phyloP scores from a whole-genome alignment of 2,797 vertebrate species.

The Parotocinclus haroldoi region DNA sequence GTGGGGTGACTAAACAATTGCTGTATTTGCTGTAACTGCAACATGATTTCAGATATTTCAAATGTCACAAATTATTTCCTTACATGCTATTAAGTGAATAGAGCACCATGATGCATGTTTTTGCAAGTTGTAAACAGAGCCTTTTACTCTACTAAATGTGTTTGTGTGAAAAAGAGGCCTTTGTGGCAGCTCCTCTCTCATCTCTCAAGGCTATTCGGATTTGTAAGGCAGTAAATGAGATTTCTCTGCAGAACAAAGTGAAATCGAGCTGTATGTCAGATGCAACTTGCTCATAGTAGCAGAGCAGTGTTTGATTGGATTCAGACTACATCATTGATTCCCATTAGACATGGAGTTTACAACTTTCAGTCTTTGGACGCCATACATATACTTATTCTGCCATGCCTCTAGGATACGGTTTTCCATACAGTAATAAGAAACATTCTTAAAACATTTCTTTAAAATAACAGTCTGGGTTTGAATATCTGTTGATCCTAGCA shows the following conservation, averaged over 20 bases:
- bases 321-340: constrained; percentile 67
- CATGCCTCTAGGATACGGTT: constrained; percentile 36
- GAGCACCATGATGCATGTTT: too few relatives aligned
- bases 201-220: constrained; percentile 12
- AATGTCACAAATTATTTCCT: too few relatives aligned
- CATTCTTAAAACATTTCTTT: not conserved
- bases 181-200: constrained; percentile 1
- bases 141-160: not conserved
- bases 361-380: constrained; percentile 57
- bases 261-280: constrained; percentile 68
- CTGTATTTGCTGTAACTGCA: not conserved
- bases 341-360: constrained; percentile 61
- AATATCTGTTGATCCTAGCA: too few relatives aligned
- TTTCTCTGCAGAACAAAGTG: constrained; percentile 57
- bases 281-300: constrained; percentile 59
- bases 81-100: too few relatives aligned
- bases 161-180: constrained; percentile 15
- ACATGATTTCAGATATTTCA: not conserved
- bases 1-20: too few relatives aligned
- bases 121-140: too few relatives aligned
- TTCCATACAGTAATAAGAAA: not conserved
- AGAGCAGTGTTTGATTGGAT: constrained; percentile 60
- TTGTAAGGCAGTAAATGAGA: constrained; percentile 53
- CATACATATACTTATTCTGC: constrained; percentile 59
- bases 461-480: too few relatives aligned